phyloP scores from a whole-genome alignment of 2,797 vertebrate genomes.

The Malacoraja senta region DNA sequence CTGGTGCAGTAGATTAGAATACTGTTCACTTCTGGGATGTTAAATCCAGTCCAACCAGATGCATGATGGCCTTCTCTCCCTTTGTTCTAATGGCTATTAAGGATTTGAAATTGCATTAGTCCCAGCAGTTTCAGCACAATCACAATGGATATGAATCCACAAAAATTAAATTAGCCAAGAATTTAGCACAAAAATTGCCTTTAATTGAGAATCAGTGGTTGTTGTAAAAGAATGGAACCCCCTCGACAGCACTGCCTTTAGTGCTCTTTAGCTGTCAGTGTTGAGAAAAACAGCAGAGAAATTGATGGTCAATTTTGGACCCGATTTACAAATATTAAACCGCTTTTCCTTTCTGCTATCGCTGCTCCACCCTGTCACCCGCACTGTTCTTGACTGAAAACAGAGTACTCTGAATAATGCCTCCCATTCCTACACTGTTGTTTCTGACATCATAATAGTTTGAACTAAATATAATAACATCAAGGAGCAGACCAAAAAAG shows the following conservation, averaged over 20 bases:
- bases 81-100: conserved; percentile 25
- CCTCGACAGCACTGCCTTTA: not conserved
- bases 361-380: no score
- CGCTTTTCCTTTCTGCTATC: not conserved
- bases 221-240: not conserved
- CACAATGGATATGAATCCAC: conserved; percentile 23
- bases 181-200: conserved; percentile 16
- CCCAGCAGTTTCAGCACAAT: conserved; percentile 22
- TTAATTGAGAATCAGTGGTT: not conserved
- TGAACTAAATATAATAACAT: not conserved
- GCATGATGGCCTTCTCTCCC: not conserved
- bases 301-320: not conserved
- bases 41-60: not conserved
- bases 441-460: not conserved
- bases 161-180: conserved; percentile 30
- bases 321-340: not conserved
- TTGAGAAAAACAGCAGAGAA: not conserved
- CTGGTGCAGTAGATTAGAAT: not conserved
- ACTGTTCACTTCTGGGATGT: conserved; percentile 4
- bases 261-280: not conserved
- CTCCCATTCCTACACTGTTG: not conserved
- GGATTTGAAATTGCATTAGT: conserved; percentile 31
- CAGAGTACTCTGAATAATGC: not conserved
- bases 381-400: not conserved
- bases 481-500: not conserved